Evolutionary conservation across 2,888 invertebrate genomes (phyloP).

Genomic region (Lasioglossum pauxillum): DNA sequence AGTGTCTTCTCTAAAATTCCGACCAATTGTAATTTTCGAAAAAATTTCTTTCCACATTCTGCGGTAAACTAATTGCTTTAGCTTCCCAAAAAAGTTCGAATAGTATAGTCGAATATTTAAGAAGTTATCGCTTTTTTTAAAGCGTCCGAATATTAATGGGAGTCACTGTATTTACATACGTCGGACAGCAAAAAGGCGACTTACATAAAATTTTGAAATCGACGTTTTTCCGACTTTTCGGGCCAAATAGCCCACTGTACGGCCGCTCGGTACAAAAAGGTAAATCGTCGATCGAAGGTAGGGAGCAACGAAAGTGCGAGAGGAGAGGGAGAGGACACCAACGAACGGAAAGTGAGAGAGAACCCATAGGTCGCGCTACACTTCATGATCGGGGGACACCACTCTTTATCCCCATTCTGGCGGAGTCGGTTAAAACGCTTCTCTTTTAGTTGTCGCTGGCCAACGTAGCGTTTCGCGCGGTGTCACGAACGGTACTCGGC

Average conservation of each 20-base stretch:
- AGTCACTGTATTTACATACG: too few relatives aligned
- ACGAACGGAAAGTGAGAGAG: conserved; percentile 65
- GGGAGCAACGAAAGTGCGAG: conserved; percentile 7
- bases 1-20: too few relatives aligned
- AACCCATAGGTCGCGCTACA: conserved; percentile 54
- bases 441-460: conserved; percentile 81
- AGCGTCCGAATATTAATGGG: too few relatives aligned
- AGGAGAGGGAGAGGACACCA: conserved; percentile 33
- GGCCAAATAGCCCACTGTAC: not conserved
- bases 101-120: too few relatives aligned
- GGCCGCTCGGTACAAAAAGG: conserved; percentile 43
- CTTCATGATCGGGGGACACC: conserved; percentile 70
- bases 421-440: conserved; percentile 68
- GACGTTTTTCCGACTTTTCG: too few relatives aligned
- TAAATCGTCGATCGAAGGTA: conserved; percentile 59
- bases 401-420: conserved; percentile 76
- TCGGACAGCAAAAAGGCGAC: too few relatives aligned
- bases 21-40: too few relatives aligned
- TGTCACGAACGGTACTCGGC: conserved; percentile 34
- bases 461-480: conserved; percentile 75
- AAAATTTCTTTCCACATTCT: too few relatives aligned
- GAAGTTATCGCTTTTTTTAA: too few relatives aligned
- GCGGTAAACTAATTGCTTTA: too few relatives aligned
- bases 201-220: too few relatives aligned
- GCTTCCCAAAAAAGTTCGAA: too few relatives aligned